Evolutionary conservation across 2,888 invertebrate genomes (phyloP).

Genomic region (Chrysomela aeneicollis): DNA sequence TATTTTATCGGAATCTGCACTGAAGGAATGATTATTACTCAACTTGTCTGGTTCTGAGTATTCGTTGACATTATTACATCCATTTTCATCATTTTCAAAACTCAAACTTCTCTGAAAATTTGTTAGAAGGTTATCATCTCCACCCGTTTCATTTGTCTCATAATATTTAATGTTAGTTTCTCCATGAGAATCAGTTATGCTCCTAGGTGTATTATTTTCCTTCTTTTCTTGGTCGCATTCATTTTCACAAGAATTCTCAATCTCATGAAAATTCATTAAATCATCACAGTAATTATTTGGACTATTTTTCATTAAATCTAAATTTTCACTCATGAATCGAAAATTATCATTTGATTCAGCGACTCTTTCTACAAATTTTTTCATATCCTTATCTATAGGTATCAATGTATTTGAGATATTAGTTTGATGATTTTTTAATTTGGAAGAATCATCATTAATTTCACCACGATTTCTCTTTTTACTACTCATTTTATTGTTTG

Average conservation of each 20-base stretch:
- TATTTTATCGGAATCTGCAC: not conserved
- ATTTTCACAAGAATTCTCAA: not conserved
- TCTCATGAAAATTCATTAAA: not conserved
- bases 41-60: too few relatives aligned
- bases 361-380: conserved; percentile 3
- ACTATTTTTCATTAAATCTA: not conserved
- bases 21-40: too few relatives aligned
- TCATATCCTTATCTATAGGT: not conserved
- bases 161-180: not conserved
- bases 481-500: not conserved
- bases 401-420: too few relatives aligned
- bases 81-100: not conserved
- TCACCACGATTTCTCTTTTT: not conserved
- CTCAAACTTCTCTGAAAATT: not conserved
- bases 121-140: not conserved
- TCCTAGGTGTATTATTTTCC: not conserved
- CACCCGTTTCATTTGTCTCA: too few relatives aligned
- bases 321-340: conserved; percentile 13
- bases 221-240: not conserved
- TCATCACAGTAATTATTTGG: not conserved
- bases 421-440: too few relatives aligned
- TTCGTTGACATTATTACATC: not conserved
- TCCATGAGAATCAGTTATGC: too few relatives aligned
- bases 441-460: not conserved
- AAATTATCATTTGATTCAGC: not conserved